A percentile compares a stretch with the other conserved stretches of the same genome.
Conservation (phyloP, 1,140 invertebrate species). For the Papilio dardanus region DNA sequence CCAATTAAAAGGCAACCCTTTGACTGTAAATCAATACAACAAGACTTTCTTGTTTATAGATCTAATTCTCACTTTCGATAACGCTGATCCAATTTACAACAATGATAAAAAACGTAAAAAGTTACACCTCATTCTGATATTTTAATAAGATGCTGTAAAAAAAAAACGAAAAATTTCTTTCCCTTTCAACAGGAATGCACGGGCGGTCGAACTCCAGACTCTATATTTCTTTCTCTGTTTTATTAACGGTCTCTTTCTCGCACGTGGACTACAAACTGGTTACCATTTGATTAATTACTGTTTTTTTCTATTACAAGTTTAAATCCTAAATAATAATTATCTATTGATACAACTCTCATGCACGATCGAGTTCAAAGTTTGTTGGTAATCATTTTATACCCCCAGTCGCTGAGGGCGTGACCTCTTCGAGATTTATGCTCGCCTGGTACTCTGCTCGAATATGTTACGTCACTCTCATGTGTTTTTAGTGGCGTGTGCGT, state of each 20-base stretch:
- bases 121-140: slow-evolving; percentile 50
- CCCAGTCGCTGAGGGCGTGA: slow-evolving; percentile 18
- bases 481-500: slow-evolving; percentile 25
- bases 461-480: slow-evolving; percentile 50
- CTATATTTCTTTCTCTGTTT: slow-evolving; percentile 68
- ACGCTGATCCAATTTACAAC: slow-evolving; percentile 27
- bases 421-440: slow-evolving; percentile 43
- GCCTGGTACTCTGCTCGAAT: slow-evolving; percentile 59
- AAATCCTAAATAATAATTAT: slow-evolving; percentile 64
- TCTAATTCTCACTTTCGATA: slow-evolving; percentile 40
- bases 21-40: slow-evolving; percentile 35
- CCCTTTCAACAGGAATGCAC: slow-evolving; percentile 68
- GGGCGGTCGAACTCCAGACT: slow-evolving; percentile 56
- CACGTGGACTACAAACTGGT: slow-evolving; percentile 58
- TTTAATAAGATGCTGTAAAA: slow-evolving; percentile 55
- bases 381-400: slow-evolving; percentile 14
- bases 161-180: slow-evolving; percentile 67
- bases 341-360: slow-evolving; percentile 36
- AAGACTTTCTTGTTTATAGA: slow-evolving; percentile 7
- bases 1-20: neutral
- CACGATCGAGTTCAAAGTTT: slow-evolving; percentile 15
- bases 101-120: slow-evolving; percentile 35
- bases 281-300: slow-evolving; percentile 71
- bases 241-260: slow-evolving; percentile 51
- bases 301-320: slow-evolving; percentile 60